Percentiles rank a stretch among this genome's conserved stretches.
These are phyloP conservation scores for Apodemia hepburni DNA, from an alignment of 2,888 invertebrate species.

Conservation along the genomic window DNA sequence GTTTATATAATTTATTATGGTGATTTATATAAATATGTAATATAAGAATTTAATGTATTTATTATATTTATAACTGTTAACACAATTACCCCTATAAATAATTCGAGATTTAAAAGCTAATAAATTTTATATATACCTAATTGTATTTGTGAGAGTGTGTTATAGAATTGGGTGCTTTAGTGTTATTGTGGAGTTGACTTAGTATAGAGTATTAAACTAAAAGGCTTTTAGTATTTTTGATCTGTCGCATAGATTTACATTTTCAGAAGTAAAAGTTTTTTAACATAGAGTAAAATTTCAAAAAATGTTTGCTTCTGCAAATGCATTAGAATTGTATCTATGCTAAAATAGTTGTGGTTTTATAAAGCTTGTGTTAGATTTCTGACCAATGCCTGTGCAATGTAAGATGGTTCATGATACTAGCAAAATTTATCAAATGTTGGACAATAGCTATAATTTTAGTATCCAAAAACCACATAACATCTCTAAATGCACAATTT, in stretches of 20 bases:
- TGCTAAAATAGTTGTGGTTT: not conserved
- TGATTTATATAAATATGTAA: constrained; percentile 13
- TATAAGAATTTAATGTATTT: constrained; percentile 13
- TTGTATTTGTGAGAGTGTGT: constrained; percentile 9
- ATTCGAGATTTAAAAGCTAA: not conserved
- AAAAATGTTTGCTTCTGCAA: too few species aligned
- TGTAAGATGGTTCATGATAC: not conserved
- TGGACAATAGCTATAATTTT: not conserved
- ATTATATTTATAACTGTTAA: not conserved
- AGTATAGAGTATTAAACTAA: constrained; percentile 14
- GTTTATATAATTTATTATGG: constrained; percentile 7
- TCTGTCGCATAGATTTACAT: not conserved
- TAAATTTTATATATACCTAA: constrained; percentile 1
- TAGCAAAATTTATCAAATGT: not conserved
- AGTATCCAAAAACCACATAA: not conserved
- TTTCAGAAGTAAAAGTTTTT: not conserved
- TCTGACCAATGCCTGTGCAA: not conserved
- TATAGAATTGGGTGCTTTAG: constrained; percentile 21
- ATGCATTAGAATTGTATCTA: not conserved
- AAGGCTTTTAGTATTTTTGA: not conserved
- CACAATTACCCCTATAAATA: not conserved
- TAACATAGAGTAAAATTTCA: not conserved
- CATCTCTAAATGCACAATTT: not conserved
- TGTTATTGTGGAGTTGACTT: constrained; percentile 18
- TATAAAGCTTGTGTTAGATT: not conserved